phyloP scores from a whole-genome alignment of 2,113 vertebrate genomes.

The Hyperopisus bebe region DNA sequence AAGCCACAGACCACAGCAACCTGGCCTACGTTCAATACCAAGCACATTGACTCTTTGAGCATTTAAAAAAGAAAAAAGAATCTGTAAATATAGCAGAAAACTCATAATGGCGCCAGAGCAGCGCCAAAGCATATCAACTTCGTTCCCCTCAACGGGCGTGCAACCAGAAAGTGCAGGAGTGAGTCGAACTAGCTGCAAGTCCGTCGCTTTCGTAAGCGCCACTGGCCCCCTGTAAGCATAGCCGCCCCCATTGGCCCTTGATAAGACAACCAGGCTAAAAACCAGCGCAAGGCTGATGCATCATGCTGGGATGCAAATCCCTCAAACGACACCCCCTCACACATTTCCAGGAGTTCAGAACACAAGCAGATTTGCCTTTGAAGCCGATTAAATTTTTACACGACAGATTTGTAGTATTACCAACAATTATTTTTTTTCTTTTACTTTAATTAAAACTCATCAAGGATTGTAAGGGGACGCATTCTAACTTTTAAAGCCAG shows the following conservation, averaged over 20 bases:
- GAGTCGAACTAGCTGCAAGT: neutral
- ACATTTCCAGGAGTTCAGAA: neutral
- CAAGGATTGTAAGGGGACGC: too few relatives aligned
- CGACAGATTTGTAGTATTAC: neutral
- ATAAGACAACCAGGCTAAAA: neutral
- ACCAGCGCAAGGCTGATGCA: neutral
- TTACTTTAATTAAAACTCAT: neutral
- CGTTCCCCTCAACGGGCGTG: neutral
- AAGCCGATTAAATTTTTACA: constrained; percentile 9
- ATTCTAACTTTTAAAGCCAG: neutral
- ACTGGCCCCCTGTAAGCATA: neutral
- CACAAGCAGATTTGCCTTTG: constrained; percentile 13
- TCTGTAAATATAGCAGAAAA: neutral
- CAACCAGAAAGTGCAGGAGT: neutral
- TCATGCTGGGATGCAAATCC: neutral
- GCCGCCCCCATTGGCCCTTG: neutral
- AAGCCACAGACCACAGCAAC: neutral
- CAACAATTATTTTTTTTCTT: neutral
- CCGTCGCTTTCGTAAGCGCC: neutral
- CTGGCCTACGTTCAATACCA: constrained; percentile 1
- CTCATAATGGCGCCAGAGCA: neutral
- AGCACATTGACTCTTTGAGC: neutral
- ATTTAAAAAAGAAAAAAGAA: neutral
- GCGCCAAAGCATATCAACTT: neutral
- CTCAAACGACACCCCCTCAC: constrained; percentile 1